Evolutionary conservation across 2,888 invertebrate species (phyloP).

Genomic region (Trachelus iudaicus): DNA sequence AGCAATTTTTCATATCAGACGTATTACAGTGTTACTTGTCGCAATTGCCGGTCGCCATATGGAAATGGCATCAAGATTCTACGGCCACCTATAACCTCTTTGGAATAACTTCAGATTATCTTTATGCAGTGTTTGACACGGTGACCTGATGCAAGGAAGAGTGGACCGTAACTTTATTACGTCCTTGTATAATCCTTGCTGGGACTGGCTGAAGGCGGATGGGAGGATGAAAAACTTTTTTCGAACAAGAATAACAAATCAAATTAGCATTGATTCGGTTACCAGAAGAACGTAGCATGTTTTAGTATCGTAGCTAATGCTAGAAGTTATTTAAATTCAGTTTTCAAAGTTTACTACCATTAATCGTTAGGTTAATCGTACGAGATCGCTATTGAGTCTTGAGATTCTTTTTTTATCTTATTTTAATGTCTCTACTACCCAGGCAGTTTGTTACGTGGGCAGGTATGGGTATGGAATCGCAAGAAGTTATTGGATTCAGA

Average conservation of each 20-base stretch:
- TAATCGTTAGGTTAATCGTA: not conserved
- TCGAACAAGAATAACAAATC: not conserved
- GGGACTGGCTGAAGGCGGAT: too few species aligned
- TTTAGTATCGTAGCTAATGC: not conserved
- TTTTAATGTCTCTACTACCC: not conserved
- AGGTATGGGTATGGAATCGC: not conserved
- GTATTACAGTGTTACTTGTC: not conserved
- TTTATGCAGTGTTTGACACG: not conserved
- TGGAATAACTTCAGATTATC: not conserved
- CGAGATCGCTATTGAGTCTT: not conserved
- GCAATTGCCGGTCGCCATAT: not conserved
- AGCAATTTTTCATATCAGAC: not conserved
- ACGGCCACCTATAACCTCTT: not conserved
- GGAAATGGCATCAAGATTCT: not conserved
- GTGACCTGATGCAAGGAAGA: not conserved
- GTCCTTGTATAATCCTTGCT: not conserved
- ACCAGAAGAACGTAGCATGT: not conserved
- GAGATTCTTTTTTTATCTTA: not conserved
- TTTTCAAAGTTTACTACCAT: not conserved
- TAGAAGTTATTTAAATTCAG: not conserved
- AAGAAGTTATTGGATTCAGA: not conserved
- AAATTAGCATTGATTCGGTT: too few species aligned
- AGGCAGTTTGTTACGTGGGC: too few species aligned
- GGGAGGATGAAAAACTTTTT: not conserved
- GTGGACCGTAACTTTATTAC: not conserved